Conservation (phyloP, 2,797 vertebrate genomes). For the Galaxias olidus region DNA sequence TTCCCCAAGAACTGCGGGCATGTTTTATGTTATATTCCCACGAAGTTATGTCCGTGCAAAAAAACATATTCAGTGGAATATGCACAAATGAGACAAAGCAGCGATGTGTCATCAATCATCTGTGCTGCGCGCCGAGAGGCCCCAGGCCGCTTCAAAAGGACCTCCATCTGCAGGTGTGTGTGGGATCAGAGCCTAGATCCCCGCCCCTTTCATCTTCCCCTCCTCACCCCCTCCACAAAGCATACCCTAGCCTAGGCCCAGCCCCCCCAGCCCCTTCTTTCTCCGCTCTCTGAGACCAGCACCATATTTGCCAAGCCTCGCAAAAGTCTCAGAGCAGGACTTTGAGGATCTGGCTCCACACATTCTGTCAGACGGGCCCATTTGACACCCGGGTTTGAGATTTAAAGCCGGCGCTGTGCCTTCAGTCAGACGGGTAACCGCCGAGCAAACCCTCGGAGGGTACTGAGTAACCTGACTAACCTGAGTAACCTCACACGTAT, state of each 20-base stretch:
- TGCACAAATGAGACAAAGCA: slow-evolving; percentile 26
- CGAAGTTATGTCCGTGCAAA: no score
- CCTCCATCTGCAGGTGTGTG: slow-evolving; percentile 60
- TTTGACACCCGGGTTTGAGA: not conserved
- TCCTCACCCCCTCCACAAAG: not conserved
- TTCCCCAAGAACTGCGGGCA: not conserved
- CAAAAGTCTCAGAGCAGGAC: no score
- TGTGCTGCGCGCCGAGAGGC: slow-evolving; percentile 60
- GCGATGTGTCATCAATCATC: slow-evolving; percentile 69
- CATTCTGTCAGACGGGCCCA: not conserved
- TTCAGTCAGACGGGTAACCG: not conserved
- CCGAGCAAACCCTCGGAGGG: not conserved
- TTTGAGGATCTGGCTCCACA: not conserved
- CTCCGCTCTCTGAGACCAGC: not conserved
- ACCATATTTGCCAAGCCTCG: no score
- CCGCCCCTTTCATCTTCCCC: slow-evolving; percentile 19
- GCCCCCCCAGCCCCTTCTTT: slow-evolving; percentile 3
- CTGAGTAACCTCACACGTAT: not conserved
- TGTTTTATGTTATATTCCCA: not conserved
- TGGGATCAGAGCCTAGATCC: slow-evolving; percentile 49
- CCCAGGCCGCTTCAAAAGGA: slow-evolving; percentile 44
- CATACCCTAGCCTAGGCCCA: not conserved
- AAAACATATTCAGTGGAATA: no score
- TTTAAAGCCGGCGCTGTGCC: not conserved
- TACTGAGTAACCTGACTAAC: not conserved